Percentiles rank a stretch among this genome's conserved stretches.
Conservation (phyloP, 2,888 invertebrate species). For the Coleophora flavipennella region DNA sequence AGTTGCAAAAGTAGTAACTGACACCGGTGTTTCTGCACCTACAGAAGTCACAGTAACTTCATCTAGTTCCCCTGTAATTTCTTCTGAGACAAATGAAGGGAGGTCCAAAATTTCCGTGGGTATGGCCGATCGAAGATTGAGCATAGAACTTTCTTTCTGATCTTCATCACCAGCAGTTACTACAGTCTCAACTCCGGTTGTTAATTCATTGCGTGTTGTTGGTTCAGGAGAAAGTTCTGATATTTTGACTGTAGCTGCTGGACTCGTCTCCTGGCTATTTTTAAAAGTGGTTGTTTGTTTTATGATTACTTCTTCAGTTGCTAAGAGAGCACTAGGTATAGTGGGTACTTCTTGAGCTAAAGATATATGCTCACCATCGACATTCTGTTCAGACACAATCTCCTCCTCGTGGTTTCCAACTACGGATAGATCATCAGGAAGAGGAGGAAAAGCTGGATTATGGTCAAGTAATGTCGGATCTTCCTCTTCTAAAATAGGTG, state of each 20-base stretch:
- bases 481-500: slow-evolving; percentile 52
- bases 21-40: slow-evolving; percentile 13
- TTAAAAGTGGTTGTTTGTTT: slow-evolving; percentile 28
- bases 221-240: slow-evolving; percentile 23
- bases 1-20: slow-evolving; percentile 5
- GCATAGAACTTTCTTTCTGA: slow-evolving; percentile 39
- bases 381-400: slow-evolving; percentile 40
- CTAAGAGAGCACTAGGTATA: slow-evolving; percentile 15
- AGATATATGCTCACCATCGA: slow-evolving; percentile 37
- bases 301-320: slow-evolving; percentile 22
- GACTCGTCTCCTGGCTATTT: slow-evolving; percentile 22
- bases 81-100: slow-evolving; percentile 38
- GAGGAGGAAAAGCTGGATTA: slow-evolving; percentile 61
- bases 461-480: slow-evolving; percentile 47
- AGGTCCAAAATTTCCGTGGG: slow-evolving; percentile 46
- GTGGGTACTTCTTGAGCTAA: slow-evolving; percentile 31
- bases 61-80: slow-evolving; percentile 32
- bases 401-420: slow-evolving; percentile 56
- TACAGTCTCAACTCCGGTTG: slow-evolving; percentile 22
- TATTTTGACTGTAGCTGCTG: slow-evolving; percentile 17
- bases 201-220: slow-evolving; percentile 14
- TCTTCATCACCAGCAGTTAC: not conserved
- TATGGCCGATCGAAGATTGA: slow-evolving; percentile 53
- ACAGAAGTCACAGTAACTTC: slow-evolving; percentile 24
- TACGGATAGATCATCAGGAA: slow-evolving; percentile 58